These are phyloP conservation scores for Nothocercus julius DNA, from an alignment of 2,113 vertebrate species.

Conservation along the genomic window DNA sequence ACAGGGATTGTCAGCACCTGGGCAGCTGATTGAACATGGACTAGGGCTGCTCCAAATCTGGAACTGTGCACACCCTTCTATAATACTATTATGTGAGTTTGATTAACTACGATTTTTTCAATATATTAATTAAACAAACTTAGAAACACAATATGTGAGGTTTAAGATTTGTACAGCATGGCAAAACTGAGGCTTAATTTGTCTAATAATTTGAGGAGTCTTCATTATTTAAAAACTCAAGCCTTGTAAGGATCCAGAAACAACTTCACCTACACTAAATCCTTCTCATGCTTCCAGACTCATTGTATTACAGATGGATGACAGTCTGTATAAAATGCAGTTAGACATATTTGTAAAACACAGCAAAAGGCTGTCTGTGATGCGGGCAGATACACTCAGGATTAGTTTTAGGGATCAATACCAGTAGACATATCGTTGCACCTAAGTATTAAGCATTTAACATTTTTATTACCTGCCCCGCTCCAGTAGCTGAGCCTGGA, in stretches of 20 bases:
- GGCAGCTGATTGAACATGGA: neutral
- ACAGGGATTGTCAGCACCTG: no score
- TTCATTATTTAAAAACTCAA: neutral
- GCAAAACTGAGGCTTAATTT: neutral
- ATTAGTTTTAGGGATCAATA: neutral
- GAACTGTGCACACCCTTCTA: neutral
- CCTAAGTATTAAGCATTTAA: neutral
- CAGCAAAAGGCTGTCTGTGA: neutral
- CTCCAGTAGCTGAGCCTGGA: no score
- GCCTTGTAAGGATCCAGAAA: neutral
- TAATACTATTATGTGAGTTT: neutral
- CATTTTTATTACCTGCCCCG: neutral
- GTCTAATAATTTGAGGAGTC: neutral
- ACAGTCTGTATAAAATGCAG: neutral
- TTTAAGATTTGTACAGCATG: neutral
- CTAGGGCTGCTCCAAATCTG: neutral
- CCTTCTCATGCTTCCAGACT: neutral
- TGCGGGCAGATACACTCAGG: neutral
- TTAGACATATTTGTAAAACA: neutral
- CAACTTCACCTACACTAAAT: neutral
- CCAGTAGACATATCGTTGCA: neutral
- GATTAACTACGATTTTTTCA: neutral
- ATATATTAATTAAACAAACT: neutral
- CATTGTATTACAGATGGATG: neutral
- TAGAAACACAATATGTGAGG: neutral